Evolutionary conservation across 2,888 invertebrate species (phyloP).

Genomic region (Agrotis clavis): DNA sequence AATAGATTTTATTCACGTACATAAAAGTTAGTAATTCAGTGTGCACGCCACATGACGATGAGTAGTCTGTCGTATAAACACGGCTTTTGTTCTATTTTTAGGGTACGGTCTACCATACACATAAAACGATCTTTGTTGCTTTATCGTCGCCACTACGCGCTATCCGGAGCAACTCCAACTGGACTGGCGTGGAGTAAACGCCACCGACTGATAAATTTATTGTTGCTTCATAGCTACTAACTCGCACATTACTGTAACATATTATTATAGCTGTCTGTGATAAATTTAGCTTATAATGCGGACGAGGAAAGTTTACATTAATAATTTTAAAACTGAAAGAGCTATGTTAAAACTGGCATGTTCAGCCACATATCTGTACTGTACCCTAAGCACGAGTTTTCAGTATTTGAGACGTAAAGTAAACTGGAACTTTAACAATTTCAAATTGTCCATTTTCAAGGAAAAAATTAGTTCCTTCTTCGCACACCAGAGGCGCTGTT

Average conservation of each 20-base stretch:
- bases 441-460: too few relatives aligned
- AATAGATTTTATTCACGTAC: conserved; percentile 88
- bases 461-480: too few relatives aligned
- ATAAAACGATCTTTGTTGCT: conserved; percentile 68
- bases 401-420: too few relatives aligned
- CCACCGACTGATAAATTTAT: conserved; percentile 37
- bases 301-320: not conserved
- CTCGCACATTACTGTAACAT: conserved; percentile 27
- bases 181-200: conserved; percentile 49
- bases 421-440: too few relatives aligned
- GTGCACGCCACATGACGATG: conserved; percentile 78
- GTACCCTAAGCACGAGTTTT: too few relatives aligned
- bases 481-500: too few relatives aligned
- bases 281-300: conserved; percentile 1
- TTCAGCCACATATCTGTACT: not conserved
- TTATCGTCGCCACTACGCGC: conserved; percentile 66
- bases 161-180: conserved; percentile 49
- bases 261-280: conserved; percentile 32
- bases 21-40: conserved; percentile 81
- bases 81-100: conserved; percentile 74
- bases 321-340: not conserved
- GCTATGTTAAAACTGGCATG: not conserved
- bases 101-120: conserved; percentile 69
- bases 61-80: conserved; percentile 77
- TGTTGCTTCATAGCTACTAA: conserved; percentile 43